Evolutionary conservation across 1,140 invertebrate species (phyloP).

Genomic region (Drosophila hydei): DNA sequence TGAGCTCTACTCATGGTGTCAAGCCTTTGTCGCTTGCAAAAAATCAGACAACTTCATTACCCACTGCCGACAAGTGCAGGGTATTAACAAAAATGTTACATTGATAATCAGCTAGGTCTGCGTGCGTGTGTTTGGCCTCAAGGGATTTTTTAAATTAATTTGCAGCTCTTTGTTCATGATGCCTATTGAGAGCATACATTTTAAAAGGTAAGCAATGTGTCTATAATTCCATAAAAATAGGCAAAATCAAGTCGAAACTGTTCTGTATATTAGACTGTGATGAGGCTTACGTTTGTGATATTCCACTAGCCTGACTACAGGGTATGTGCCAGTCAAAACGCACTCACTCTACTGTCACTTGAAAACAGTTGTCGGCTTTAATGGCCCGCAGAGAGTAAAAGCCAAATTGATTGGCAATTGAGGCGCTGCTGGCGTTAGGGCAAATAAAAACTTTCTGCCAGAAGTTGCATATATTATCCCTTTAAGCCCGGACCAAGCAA

Average conservation of each 20-base stretch:
- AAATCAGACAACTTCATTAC: too few relatives aligned
- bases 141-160: conserved; percentile 41
- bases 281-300: too few relatives aligned
- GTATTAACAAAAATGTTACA: conserved; percentile 5
- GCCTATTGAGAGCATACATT: too few relatives aligned
- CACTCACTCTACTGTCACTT: conserved; percentile 59
- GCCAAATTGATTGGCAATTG: conserved; percentile 77
- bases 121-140: neutral
- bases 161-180: too few relatives aligned
- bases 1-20: too few relatives aligned
- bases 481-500: conserved; percentile 50
- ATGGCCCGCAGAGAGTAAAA: conserved; percentile 52
- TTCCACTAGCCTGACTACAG: too few relatives aligned
- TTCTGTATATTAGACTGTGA: too few relatives aligned
- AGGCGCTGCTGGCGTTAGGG: conserved; percentile 46
- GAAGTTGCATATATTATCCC: conserved; percentile 72
- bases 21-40: too few relatives aligned
- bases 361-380: conserved; percentile 53
- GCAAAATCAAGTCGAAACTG: too few relatives aligned
- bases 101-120: conserved; percentile 56
- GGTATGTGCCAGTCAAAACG: neutral
- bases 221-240: too few relatives aligned
- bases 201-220: too few relatives aligned
- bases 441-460: conserved; percentile 16
- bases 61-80: neutral